phyloP scores from a whole-genome alignment of 1,140 invertebrate species.

The Apis mellifera region DNA sequence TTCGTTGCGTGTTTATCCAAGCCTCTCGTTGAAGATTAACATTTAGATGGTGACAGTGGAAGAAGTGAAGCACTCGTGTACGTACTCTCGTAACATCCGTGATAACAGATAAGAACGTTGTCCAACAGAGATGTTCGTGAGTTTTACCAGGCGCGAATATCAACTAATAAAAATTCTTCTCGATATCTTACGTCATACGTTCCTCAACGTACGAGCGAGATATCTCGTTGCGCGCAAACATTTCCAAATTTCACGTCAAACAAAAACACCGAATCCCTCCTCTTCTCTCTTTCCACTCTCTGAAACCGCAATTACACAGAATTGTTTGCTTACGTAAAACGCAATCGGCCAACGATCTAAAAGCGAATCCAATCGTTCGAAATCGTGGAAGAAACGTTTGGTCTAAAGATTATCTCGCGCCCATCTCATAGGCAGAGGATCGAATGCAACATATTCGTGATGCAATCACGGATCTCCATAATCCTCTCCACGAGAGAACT shows the following conservation, averaged over 20 bases:
- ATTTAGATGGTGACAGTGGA: conserved; percentile 37
- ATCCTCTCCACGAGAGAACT: conserved; percentile 30
- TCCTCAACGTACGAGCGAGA: background rate
- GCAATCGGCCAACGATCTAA: background rate
- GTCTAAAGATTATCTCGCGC: conserved; percentile 21
- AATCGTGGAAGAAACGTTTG: conserved; percentile 20
- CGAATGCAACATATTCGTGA: conserved; percentile 38
- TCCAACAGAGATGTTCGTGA: conserved; percentile 29
- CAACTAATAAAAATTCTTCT: conserved; percentile 42
- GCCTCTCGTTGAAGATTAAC: conserved; percentile 20
- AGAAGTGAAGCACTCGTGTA: conserved; percentile 13
- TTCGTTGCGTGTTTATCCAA: conserved; percentile 18
- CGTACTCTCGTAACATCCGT: conserved; percentile 15
- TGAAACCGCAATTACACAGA: background rate
- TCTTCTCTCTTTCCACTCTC: too few species aligned
- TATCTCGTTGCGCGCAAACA: too few species aligned
- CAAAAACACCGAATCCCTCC: background rate
- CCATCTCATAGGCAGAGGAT: conserved; percentile 46
- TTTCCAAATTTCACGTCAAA: background rate
- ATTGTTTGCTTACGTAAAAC: background rate
- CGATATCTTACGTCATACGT: background rate
- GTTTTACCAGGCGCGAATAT: conserved; percentile 34
- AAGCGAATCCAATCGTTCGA: background rate
- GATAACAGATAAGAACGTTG: conserved; percentile 53
- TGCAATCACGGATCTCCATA: conserved; percentile 60